These are phyloP conservation scores for Oreohelix idahoensis DNA, from an alignment of 1,140 invertebrate genomes.

Conservation along the genomic window DNA sequence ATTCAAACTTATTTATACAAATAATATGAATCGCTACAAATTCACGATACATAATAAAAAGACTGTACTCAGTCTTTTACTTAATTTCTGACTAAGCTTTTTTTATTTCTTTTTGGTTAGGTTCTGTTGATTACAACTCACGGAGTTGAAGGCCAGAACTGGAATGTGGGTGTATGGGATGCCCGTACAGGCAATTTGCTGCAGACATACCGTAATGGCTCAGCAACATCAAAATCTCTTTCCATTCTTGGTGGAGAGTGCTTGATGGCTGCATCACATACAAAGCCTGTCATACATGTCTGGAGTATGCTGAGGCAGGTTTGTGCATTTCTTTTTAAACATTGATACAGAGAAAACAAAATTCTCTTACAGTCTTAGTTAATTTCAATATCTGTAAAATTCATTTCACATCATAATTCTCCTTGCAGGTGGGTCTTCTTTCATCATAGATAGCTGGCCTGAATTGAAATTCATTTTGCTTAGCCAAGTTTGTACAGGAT, in stretches of 20 bases:
- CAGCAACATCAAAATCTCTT: conserved; percentile 16
- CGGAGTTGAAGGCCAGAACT: conserved; percentile 14
- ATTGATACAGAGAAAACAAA: background rate
- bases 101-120: background rate
- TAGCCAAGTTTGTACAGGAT: too few species aligned
- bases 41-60: too few species aligned
- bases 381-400: too few species aligned
- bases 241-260: conserved; percentile 26
- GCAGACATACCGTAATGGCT: conserved; percentile 33
- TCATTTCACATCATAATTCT: too few species aligned
- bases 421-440: too few species aligned
- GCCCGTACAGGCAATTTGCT: conserved; percentile 29
- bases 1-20: too few species aligned
- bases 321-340: background rate
- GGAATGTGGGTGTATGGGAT: conserved; percentile 35
- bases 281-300: conserved; percentile 35
- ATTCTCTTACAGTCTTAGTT: too few species aligned
- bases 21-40: too few species aligned
- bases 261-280: conserved; percentile 22
- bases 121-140: conserved; percentile 19
- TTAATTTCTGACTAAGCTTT: background rate
- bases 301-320: conserved; percentile 39
- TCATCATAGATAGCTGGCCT: too few species aligned
- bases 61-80: too few species aligned
- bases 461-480: too few species aligned